These are phyloP conservation scores for Heliconius hermathena DNA, from an alignment of 1,140 invertebrate genomes.

Conservation along the genomic window DNA sequence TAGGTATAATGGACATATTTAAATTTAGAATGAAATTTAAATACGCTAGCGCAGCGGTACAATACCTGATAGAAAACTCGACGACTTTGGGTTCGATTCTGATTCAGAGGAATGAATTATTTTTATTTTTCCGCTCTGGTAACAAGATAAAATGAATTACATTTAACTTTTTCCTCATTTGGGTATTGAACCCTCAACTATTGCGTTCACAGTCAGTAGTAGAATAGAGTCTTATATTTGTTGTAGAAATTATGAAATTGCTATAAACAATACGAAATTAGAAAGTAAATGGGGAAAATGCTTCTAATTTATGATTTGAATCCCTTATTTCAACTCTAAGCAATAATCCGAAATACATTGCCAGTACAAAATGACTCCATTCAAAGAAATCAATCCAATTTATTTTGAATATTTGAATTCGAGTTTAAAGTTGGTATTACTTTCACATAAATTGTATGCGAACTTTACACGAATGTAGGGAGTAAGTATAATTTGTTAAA, in stretches of 20 bases:
- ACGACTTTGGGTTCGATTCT: background rate
- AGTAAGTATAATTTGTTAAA: constrained; percentile 21
- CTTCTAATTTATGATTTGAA: background rate
- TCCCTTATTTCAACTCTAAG: background rate
- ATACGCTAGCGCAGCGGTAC: too few species aligned
- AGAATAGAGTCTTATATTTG: too few species aligned
- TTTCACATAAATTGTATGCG: constrained; percentile 34
- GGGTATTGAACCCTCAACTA: too few species aligned
- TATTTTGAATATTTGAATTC: constrained; percentile 15
- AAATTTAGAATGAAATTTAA: background rate
- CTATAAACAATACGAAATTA: background rate
- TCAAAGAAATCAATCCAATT: constrained; percentile 20
- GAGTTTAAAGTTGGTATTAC: constrained; percentile 26
- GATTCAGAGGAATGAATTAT: too few species aligned
- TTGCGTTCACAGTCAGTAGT: too few species aligned
- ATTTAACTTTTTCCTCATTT: too few species aligned
- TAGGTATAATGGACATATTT: background rate
- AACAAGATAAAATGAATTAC: too few species aligned
- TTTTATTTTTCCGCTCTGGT: too few species aligned
- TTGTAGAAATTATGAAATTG: too few species aligned
- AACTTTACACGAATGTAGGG: constrained; percentile 27
- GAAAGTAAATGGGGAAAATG: background rate
- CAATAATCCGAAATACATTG: background rate
- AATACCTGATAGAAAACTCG: background rate
- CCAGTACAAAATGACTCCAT: constrained; percentile 11